Evolutionary conservation across 1,140 invertebrate species (phyloP), one percentile per base, ranked within the genome.

Genomic region (Brachionus sp.): DNA sequence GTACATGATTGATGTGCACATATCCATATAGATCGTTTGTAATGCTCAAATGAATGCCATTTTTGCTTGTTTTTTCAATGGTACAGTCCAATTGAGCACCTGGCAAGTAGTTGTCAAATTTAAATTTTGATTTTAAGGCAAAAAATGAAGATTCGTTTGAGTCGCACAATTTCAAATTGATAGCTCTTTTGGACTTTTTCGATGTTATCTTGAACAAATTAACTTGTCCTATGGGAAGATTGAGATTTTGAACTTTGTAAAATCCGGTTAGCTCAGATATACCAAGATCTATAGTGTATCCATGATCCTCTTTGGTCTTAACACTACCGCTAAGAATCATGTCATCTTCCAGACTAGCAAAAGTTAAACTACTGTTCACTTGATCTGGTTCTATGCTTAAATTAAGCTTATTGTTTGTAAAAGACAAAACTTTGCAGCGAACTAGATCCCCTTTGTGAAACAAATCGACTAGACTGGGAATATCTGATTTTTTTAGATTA

Each of bases 261-360:
- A 80, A 80, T 39, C 50, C 77, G 25, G 29, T 80, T 29, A 80
- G 35, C 3, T 80, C 50, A 25, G 33, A n/a, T 4, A 80, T 57
- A 25, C 77, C 77, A 5, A 80, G 57, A 35, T 80, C 77, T 37
- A 80, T 80, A 37, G 37, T 66, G 13, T 64, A 80, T 13, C 77
- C 77, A 66, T 80, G 77, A 44, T 80, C 77, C 16, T 80, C 77
- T 80, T 80, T 57, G 6, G 50, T 80, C 57, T 80, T 80, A 4
- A 80, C 50, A 19, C 9, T 23, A 35, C 77, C 77, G 29, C 50
- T 80, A 10, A 80, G 10, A 12, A 80, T 80, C 77, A 80, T 80
- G 6, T 44, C 77, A 7, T 80, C 50, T 29, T 80, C 50, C 19
- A 80, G 50, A 66, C 16, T 37, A 3, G 50, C 19, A 57, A 66